Percentiles rank a stretch among this genome's conserved stretches.
Conservation (phyloP, 2,113 vertebrate species). For the Ranitomeya variabilis region DNA sequence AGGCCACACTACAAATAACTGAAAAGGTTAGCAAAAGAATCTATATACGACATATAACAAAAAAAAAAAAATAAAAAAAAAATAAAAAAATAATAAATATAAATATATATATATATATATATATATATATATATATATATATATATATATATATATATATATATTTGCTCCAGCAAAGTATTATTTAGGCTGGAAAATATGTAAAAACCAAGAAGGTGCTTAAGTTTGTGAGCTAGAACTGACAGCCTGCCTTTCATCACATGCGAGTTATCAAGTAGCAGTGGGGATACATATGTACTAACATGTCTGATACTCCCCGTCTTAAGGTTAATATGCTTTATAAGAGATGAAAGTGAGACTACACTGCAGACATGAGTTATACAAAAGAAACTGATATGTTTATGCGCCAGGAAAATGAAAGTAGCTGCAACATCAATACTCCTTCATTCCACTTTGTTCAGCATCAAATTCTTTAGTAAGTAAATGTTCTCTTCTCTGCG, state of each 20-base stretch:
- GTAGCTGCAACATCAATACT: conserved; percentile 53
- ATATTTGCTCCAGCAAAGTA: background rate
- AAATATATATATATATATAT: too few relatives aligned
- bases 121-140: background rate
- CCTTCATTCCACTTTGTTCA: conserved; percentile 47
- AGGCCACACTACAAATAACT: too few relatives aligned
- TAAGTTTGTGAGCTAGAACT: background rate
- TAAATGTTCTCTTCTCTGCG: conserved; percentile 47
- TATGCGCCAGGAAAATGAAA: conserved; percentile 49
- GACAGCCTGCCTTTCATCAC: conserved; percentile 42
- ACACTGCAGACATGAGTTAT: conserved; percentile 41
- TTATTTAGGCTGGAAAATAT: background rate
- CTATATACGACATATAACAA: too few relatives aligned
- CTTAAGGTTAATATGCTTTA: conserved; percentile 51
- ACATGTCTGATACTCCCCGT: conserved; percentile 41
- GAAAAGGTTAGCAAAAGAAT: too few relatives aligned
- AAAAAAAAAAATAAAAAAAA: too few relatives aligned
- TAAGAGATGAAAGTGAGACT: conserved; percentile 53
- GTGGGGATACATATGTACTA: conserved; percentile 50
- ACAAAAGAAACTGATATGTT: conserved; percentile 51
- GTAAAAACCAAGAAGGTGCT: background rate
- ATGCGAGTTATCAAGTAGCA: conserved; percentile 43
- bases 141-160: background rate
- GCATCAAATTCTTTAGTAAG: conserved; percentile 48
- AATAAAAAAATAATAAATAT: too few relatives aligned